A percentile compares a stretch with the other conserved stretches of the same genome.
Evolutionary conservation across 1,140 invertebrate species (phyloP).

Genomic region (Drosophila nebulosa): DNA sequence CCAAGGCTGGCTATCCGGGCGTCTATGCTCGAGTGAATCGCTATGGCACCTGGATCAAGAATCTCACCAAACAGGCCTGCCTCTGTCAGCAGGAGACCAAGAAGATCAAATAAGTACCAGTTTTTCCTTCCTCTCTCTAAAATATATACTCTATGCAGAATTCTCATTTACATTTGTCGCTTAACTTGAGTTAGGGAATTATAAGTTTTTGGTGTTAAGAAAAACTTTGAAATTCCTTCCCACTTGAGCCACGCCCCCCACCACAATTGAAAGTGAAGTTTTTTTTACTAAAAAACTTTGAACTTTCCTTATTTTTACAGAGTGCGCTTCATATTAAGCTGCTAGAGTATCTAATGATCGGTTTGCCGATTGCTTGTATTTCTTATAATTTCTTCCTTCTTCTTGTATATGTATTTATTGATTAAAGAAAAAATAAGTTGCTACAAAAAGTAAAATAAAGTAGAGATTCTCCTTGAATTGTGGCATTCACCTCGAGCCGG

Average conservation of each 20-base stretch:
- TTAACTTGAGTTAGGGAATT: background rate
- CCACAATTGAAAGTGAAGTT: background rate
- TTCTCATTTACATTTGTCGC: no score
- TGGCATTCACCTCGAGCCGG: conserved; percentile 59
- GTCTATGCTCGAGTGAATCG: conserved; percentile 92
- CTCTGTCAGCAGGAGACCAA: conserved; percentile 83
- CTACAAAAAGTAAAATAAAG: no score
- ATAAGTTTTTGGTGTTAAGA: background rate
- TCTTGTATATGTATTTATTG: conserved; percentile 44
- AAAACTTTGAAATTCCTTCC: background rate
- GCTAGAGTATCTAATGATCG: conserved; percentile 20
- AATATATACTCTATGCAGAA: conserved; percentile 31
- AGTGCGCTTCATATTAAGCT: background rate
- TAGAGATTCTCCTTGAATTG: background rate
- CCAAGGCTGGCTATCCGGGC: conserved; percentile 89
- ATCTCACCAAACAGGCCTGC: conserved; percentile 86
- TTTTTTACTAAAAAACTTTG: background rate
- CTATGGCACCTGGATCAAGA: conserved; percentile 87
- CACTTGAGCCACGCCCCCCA: background rate
- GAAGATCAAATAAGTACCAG: conserved; percentile 63
- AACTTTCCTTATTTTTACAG: background rate
- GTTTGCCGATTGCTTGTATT: background rate
- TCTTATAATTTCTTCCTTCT: conserved; percentile 10
- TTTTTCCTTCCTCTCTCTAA: conserved; percentile 1
- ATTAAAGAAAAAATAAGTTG: conserved; percentile 51